Base-by-base conservation (phyloP, 2,888 invertebrate genomes). In the Amphimallon solstitiale region DNA sequence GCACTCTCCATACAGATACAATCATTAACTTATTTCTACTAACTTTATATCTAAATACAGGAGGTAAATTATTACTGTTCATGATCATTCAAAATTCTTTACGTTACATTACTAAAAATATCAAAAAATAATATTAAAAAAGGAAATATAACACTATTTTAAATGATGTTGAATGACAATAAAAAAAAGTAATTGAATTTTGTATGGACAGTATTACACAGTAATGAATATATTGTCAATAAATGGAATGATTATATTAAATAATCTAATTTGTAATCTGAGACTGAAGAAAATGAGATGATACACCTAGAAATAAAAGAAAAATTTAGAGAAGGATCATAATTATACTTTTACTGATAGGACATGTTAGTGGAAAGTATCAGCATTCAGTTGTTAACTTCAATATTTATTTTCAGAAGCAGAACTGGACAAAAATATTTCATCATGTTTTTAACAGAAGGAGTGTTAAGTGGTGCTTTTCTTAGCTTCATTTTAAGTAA, bases 11-110 rank as follows among this genome's bases (percentile, higher is more conserved):
- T 59, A 59, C 54, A 54, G 38, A 74, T 74, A 76, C 77, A 77
- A 71, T 75, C 75, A 76, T 76, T 72, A 76, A 77, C 77, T 76
- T 77, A 78, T 70, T 72, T 67, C 75, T 76, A 76, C 43, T 68
- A 75, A 74, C 73, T 73, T 68, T 72, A 71, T 75, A 75, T 72
- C 71, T 74, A 75, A n/a, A 77, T 76, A 76, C 74, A 76, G 73
- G 72, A 75, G 74, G 71, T 59, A 51, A 51, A 59, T 65, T 56
- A 59, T 65, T 40, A 65, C 65, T 64, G 64, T 46, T 64, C 64
- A 48, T 64, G 64, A 64, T 56, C 54, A 54, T 64, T 52, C 64
- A 64, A 64, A 56, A 54, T 19, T 34, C 34, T 63, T 49, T 54
- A 63, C 49, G 65, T 65, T 65, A 66, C 61, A 46, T 49, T 63